These are phyloP conservation scores for Ophion costatus DNA, from an alignment of 2,888 invertebrate species.

Conservation along the genomic window DNA sequence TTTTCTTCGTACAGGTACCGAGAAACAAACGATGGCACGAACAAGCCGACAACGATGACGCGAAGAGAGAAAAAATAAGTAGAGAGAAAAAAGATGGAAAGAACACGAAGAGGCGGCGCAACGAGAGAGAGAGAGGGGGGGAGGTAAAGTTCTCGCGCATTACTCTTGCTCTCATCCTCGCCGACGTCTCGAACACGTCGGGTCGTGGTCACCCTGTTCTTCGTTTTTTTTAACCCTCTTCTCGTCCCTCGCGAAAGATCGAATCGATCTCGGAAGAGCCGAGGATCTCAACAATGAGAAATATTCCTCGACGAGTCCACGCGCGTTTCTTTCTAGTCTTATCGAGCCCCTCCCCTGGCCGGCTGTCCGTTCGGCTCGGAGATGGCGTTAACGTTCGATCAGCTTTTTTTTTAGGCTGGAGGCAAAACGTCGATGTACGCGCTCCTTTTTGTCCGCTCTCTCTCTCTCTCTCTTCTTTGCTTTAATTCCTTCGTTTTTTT, in stretches of 20 bases:
- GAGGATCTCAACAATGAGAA: background rate
- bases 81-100: background rate
- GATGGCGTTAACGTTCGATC: slow-evolving; percentile 2
- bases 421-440: background rate
- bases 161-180: background rate
- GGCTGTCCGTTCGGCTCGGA: background rate
- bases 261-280: slow-evolving; percentile 1
- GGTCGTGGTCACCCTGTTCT: background rate
- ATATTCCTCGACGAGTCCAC: background rate
- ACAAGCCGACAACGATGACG: background rate
- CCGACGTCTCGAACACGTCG: background rate
- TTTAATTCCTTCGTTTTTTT: background rate
- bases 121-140: background rate
- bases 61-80: background rate
- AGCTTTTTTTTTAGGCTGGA: slow-evolving; percentile 3
- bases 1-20: background rate
- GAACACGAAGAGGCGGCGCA: background rate
- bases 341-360: background rate
- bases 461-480: background rate
- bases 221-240: background rate
- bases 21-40: background rate
- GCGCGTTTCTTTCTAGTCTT: background rate
- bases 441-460: background rate
- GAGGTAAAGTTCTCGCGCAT: background rate
- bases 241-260: background rate